phyloP scores from a whole-genome alignment of 2,113 vertebrate species.

The Hippocampus zosterae region DNA sequence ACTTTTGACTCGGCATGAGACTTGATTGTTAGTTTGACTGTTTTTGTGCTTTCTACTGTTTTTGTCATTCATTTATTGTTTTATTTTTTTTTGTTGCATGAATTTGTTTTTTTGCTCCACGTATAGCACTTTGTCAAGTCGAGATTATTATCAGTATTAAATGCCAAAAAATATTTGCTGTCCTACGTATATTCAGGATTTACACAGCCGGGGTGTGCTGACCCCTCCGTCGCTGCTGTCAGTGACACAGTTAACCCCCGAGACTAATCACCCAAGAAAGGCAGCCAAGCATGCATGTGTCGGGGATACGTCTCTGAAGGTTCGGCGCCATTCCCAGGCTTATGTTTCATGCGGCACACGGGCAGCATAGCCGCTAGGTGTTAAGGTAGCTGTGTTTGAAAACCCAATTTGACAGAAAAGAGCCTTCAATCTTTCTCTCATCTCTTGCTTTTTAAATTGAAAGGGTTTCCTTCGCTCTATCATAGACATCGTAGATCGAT shows the following conservation, averaged over 20 bases:
- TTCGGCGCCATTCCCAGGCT: slow-evolving; percentile 3
- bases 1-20: too few species aligned
- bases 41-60: too few species aligned
- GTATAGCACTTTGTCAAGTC: too few species aligned
- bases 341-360: slow-evolving; percentile 1
- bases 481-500: slow-evolving; percentile 40
- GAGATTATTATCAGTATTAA: too few species aligned
- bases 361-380: slow-evolving; percentile 9
- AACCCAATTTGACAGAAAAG: slow-evolving; percentile 29
- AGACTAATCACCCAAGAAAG: slow-evolving; percentile 29
- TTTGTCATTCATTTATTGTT: too few species aligned
- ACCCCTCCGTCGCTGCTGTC: slow-evolving; percentile 31
- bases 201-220: background rate
- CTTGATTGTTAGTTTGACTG: too few species aligned
- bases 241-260: slow-evolving; percentile 43
- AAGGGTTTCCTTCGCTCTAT: slow-evolving; percentile 58
- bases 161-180: background rate
- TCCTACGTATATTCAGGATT: background rate
- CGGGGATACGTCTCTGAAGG: background rate
- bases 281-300: slow-evolving; percentile 8
- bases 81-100: too few species aligned
- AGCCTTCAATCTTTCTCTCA: slow-evolving; percentile 42
- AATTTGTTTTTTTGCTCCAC: too few species aligned
- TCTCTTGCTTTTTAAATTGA: slow-evolving; percentile 37
- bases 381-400: slow-evolving; percentile 17